Conservation (phyloP, 35 echinoderm and acorn worm species). For the Anneissia japonica region DNA sequence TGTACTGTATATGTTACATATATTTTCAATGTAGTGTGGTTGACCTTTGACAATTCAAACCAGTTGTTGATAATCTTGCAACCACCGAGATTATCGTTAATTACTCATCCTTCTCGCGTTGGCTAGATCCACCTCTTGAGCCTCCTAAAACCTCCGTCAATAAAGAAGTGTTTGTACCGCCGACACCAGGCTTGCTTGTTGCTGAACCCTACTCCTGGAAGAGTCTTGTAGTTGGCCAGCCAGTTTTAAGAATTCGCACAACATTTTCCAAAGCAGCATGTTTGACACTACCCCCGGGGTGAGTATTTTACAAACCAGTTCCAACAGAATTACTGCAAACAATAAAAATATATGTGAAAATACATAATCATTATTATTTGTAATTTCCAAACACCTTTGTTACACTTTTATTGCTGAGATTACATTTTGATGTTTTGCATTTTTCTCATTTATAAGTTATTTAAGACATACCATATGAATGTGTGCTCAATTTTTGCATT, state of each 20-base stretch:
- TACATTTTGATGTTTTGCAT: background rate
- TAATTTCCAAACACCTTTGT: background rate
- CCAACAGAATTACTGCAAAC: too few relatives aligned
- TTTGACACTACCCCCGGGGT: conserved; percentile 86
- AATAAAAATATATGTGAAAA: background rate
- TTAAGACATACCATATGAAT: too few relatives aligned
- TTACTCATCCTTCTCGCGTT: conserved; percentile 80
- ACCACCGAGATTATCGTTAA: conserved; percentile 85
- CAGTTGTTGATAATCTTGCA: conserved; percentile 96
- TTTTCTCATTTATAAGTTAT: too few relatives aligned
- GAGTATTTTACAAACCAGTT: conserved; percentile 3
- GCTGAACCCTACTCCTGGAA: conserved; percentile 99
- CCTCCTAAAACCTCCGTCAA: conserved; percentile 66
- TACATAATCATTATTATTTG: background rate
- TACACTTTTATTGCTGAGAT: background rate
- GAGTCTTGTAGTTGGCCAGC: conserved; percentile 95
- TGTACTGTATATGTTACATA: too few relatives aligned
- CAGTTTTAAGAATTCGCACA: conserved; percentile 78
- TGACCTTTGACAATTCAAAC: too few relatives aligned
- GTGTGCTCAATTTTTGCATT: too few relatives aligned
- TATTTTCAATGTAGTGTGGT: too few relatives aligned
- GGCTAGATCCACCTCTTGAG: conserved; percentile 75
- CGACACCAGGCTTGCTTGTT: conserved; percentile 71
- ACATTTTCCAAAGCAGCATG: conserved; percentile 89
- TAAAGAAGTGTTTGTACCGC: background rate